phyloP scores from a whole-genome alignment of 1,140 invertebrate genomes.

The Homarus americanus region DNA sequence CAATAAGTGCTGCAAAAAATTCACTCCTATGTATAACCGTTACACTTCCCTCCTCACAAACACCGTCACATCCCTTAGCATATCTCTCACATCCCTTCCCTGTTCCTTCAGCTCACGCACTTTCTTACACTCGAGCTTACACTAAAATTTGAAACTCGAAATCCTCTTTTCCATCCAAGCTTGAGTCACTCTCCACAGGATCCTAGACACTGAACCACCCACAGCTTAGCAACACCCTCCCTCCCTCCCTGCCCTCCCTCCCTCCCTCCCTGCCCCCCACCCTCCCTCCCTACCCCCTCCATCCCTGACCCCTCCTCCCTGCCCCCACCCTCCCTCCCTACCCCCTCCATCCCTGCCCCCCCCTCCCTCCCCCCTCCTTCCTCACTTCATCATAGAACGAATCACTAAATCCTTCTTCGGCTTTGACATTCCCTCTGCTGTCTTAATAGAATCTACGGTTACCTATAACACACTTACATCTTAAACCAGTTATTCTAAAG shows the following conservation, averaged over 20 bases:
- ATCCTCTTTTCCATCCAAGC: background rate
- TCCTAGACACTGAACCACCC: background rate
- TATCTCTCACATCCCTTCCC: background rate
- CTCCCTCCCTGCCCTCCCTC: background rate
- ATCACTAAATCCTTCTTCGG: background rate
- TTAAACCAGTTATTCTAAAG: no score
- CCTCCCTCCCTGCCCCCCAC: no score
- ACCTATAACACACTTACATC: no score
- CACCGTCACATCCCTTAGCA: no score
- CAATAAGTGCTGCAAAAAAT: no score
- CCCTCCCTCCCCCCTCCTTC: background rate
- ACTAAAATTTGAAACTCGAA: background rate
- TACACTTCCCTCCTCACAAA: no score
- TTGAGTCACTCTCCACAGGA: background rate
- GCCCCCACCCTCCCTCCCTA: no score
- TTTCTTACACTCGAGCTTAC: background rate
- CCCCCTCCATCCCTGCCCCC: no score
- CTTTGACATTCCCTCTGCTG: background rate
- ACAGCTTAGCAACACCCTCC: background rate
- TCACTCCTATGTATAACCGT: no score
- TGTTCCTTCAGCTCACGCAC: background rate
- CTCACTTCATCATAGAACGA: background rate
- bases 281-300: no score
- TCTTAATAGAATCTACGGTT: no score
- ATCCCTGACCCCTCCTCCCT: no score